Evolutionary conservation across 2,797 vertebrate genomes (phyloP).

Genomic region (Phoeniculus purpureus): DNA sequence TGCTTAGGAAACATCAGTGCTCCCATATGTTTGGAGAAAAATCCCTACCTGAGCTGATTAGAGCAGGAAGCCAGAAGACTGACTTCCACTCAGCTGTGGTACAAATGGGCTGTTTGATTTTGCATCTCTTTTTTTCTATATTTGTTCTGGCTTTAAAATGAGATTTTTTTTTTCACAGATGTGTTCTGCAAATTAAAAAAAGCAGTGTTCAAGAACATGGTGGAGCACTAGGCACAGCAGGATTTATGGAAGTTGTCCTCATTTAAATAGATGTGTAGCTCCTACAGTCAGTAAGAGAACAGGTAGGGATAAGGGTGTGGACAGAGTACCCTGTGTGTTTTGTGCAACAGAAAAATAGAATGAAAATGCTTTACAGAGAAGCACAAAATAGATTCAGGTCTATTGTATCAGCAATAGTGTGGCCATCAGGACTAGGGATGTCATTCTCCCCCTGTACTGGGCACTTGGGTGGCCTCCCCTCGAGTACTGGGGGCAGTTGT

Average conservation of each 20-base stretch:
- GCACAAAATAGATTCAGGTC: neutral
- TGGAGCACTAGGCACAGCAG: neutral
- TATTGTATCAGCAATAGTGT: neutral
- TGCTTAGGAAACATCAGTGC: neutral
- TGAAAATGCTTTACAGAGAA: neutral
- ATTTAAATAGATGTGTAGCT: neutral
- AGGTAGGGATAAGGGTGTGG: neutral
- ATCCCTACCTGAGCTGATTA: neutral
- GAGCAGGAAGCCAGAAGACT: neutral
- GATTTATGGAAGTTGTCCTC: fast-evolving
- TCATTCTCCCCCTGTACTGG: too few relatives aligned
- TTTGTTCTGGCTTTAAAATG: neutral
- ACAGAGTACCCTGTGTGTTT: neutral
- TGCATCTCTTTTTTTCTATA: neutral
- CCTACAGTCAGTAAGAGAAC: neutral
- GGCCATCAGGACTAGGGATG: too few relatives aligned
- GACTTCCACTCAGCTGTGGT: neutral
- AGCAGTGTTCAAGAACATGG: neutral
- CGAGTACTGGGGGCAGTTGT: too few relatives aligned
- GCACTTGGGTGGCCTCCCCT: too few relatives aligned
- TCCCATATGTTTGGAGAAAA: neutral
- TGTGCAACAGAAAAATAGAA: neutral
- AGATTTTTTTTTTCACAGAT: neutral
- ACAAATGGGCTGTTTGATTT: neutral
- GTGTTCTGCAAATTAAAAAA: neutral